phyloP scores from a whole-genome alignment of 1,140 invertebrate species.

The Drosophila nasuta region DNA sequence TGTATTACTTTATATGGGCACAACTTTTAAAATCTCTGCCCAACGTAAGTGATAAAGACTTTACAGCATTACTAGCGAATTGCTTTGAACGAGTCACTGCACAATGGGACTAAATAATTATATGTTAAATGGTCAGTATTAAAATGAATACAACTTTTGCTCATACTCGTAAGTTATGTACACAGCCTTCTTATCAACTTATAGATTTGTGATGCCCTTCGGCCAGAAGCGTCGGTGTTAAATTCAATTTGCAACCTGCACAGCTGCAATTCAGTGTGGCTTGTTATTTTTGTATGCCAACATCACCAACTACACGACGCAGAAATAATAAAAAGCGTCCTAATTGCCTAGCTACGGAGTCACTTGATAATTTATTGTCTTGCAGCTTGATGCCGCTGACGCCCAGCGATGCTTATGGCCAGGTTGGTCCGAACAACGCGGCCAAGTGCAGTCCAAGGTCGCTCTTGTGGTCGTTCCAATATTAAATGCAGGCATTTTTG shows the following conservation, averaged over 20 bases:
- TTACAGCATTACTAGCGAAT: conserved; percentile 40
- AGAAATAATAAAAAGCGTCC: conserved; percentile 44
- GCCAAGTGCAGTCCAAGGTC: conserved; percentile 67
- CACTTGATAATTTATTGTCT: conserved; percentile 55
- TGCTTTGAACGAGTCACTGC: conserved; percentile 1
- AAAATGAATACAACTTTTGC: background rate
- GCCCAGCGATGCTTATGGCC: conserved; percentile 11
- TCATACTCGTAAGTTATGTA: background rate
- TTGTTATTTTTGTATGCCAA: conserved; percentile 26
- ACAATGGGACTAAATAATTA: background rate
- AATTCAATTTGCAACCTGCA: conserved; percentile 64
- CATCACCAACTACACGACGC: conserved; percentile 11
- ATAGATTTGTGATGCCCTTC: conserved; percentile 7
- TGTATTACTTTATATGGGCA: background rate
- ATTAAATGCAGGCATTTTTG: conserved; percentile 75
- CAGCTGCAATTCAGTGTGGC: conserved; percentile 11
- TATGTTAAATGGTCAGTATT: background rate
- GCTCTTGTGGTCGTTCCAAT: conserved; percentile 56
- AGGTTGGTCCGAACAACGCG: conserved; percentile 46
- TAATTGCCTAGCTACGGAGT: conserved; percentile 43
- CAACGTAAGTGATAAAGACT: conserved; percentile 41
- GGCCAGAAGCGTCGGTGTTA: conserved; percentile 32
- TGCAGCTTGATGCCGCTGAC: conserved; percentile 32
- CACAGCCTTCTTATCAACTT: background rate
- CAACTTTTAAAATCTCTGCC: conserved; percentile 66